phyloP scores from a whole-genome alignment of 1,140 invertebrate genomes.

The Camponotus vicinus region DNA sequence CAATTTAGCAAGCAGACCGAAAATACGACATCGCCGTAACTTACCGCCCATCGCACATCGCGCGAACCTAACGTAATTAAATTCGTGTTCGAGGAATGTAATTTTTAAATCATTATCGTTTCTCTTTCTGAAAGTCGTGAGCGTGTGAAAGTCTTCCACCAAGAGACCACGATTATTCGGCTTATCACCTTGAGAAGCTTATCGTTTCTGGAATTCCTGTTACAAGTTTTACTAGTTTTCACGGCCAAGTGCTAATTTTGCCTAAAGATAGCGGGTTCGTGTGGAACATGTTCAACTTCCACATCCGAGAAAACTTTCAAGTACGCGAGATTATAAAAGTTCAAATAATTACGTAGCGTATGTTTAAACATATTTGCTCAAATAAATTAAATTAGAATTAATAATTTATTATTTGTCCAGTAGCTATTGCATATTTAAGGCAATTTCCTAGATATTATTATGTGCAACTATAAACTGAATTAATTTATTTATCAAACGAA shows the following conservation, averaged over 20 bases:
- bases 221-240: constrained; percentile 18
- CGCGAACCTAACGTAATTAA: constrained; percentile 46
- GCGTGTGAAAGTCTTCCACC: not conserved
- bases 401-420: not conserved
- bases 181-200: constrained; percentile 35
- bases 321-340: not conserved
- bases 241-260: constrained; percentile 25
- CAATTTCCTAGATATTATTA: not conserved
- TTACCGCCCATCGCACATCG: constrained; percentile 4
- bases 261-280: not conserved
- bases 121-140: constrained; percentile 12
- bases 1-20: constrained; percentile 46
- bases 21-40: constrained; percentile 44
- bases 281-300: constrained; percentile 6
- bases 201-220: constrained; percentile 4
- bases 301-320: not conserved
- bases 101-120: constrained; percentile 55
- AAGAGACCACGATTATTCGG: constrained; percentile 4
- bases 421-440: not conserved
- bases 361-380: not conserved
- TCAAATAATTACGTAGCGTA: not conserved
- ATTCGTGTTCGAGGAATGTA: constrained; percentile 32
- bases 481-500: not conserved
- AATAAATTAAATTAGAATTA: not conserved
- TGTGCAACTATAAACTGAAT: not conserved